Evolutionary conservation across 2,888 invertebrate species (phyloP), one percentile per base, ranked within the genome.

Genomic region (Morpho helenor): DNA sequence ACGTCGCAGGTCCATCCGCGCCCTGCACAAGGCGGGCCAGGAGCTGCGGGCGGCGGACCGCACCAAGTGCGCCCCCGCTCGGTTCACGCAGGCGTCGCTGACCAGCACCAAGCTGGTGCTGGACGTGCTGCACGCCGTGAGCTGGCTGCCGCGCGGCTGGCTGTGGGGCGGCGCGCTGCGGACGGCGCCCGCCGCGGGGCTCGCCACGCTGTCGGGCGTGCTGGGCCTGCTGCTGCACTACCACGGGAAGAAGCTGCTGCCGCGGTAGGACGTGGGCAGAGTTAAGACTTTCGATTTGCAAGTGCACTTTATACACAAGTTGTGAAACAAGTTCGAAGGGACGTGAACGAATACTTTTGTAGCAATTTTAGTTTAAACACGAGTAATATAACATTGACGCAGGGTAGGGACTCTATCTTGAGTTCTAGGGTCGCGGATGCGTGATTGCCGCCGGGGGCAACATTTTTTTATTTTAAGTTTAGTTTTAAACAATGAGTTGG

Each of bases 51-150:
- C 76, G 0, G 68, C 76, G 0, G 59, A 74, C 0, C 75, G 67
- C 0, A 72, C 82, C 0, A 82, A 79, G 55, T 88, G 89, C 62
- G 81, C 88, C 0, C 60, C 73, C 2, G 86, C 83, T 0, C 75
- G 87, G 0, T 80, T 87, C 73, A 77, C 75, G 0, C 84, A 83
- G 10, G 85, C 88, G 0, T 68, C 80, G 0, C 75, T 91, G 3
- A 79, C 79, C 16, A 80, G 80, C 53, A 79, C 80, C 46, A 91
- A 91, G 74, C 66, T 84, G 5, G 56, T 83, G 0, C 77, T 96
- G 60, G 96, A 96, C 78, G 92, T 96, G 58, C 84, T 94, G 0
- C 96, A 96, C 79, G 95, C 96, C 0, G 92, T 96, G 4, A 95
- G 94, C 82, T 96, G 96, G 79, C 80, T 97, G 62, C 97, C 97